Evolutionary conservation across 2,888 invertebrate species (phyloP).

Genomic region (Lycocerus yunnanus): DNA sequence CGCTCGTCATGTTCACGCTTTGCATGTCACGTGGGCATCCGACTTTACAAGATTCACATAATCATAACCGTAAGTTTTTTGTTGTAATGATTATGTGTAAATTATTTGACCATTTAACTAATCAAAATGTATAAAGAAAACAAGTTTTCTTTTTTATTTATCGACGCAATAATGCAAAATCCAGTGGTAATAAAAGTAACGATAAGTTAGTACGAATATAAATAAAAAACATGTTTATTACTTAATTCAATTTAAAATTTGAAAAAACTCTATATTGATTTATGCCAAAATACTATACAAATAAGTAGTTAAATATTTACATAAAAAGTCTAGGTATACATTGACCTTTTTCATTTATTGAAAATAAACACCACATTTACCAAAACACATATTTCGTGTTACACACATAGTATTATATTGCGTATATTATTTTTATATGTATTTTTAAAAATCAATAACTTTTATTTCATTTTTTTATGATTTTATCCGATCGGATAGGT

Average conservation of each 20-base stretch:
- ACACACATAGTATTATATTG: background rate
- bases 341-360: background rate
- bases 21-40: constrained; percentile 51
- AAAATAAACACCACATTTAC: background rate
- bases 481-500: background rate
- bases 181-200: background rate
- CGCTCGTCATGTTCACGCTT: constrained; percentile 49
- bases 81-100: background rate
- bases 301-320: background rate
- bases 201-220: background rate
- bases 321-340: background rate
- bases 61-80: constrained; percentile 36
- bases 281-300: background rate
- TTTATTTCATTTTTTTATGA: background rate
- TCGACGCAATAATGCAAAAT: background rate
- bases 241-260: background rate
- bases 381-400: background rate
- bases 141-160: background rate
- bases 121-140: background rate
- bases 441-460: background rate
- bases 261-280: background rate
- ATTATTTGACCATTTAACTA: background rate
- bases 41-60: constrained; percentile 41
- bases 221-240: background rate
- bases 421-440: background rate